Evolutionary conservation across 2,113 vertebrate genomes (phyloP), one percentile per base, ranked within the genome.

Genomic region (Coracopsis vasa): DNA sequence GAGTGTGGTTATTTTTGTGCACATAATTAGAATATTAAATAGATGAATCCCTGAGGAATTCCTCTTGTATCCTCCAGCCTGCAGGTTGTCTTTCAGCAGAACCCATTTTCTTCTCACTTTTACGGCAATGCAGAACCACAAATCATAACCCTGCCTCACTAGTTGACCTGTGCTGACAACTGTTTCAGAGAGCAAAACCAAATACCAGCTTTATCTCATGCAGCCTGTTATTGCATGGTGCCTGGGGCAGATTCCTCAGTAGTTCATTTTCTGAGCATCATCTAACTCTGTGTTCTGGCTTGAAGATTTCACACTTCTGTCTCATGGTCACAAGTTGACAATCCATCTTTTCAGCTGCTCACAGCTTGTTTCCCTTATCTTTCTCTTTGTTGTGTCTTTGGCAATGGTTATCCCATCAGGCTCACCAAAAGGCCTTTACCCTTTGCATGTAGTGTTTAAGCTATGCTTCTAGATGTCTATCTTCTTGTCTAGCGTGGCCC

Each of bases 1-100:
- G 87, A 66, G 77, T 1, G 7, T 1, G 3, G 92, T 74, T 97
- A 93, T 97, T 97, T 96, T 27, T 53, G 95, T 81, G 93, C 84
- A 2, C 39, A 0, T 87, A 33, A 96, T 95, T 91, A 91, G 80
- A 84, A 81, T 71, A 14, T 45, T 90, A 33, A 92, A 67, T 21
- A 85, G 60, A 41, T 8, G 54, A n/a, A 25, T 81, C 95, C 95
- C 94, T 8, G 73, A 64, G 95, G 96, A 56, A 90, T 88, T 67
- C 93, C 95, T 66, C 84, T 33, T 1, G 77, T 25, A 64, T 77
- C 83, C 91, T 77, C 53, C 89, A 72, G 91, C 79, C 82, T 8
- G 65, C 61, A 51, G 85, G 70, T 27, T 64, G 66, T 10, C 86
- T 88, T 42, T 29, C 89, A 74, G 87, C 93, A 94, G 73, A 80